Evolutionary conservation across 1,140 invertebrate species (phyloP), one percentile per base, ranked within the genome.

Genomic region (Drosophila sturtevanti): DNA sequence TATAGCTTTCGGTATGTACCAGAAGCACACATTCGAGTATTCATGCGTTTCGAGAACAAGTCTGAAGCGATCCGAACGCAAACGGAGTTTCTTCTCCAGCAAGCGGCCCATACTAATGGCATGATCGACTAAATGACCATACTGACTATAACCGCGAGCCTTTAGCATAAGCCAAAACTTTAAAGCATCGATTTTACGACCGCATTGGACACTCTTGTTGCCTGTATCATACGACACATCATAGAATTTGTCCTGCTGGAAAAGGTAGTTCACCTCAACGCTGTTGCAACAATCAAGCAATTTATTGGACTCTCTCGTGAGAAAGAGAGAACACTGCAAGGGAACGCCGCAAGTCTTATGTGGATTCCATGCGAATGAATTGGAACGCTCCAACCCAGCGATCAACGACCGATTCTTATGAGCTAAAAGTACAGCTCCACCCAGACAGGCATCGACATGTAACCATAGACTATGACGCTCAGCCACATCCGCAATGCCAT

Each of bases 161-260:
- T 96, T 96, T 95, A 98, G 97, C 95, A 98, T 97, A 34, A 98
- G 92, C 98, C 98, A 99, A 9, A 99, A 93, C 92, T 99, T 99
- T 76, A 98, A 95, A 0, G 96, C 95, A 91, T 99, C 98, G 64
- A 97, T 96, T 92, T 98, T 98, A 35, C 98, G 94, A 1, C 98
- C 98, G 90, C 98, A 99, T 91, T 98, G 97, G 2, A 99, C 93
- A 68, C 97, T 97, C 66, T 98, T 98, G 90, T 99, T 98, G 0
- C 98, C 98, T 0, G 96, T 97, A 86, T 99, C 98, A 92, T 97
- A 99, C 9, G 93, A 93, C 0, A 96, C 94, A 87, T 98, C 97
- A 86, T 99, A 99, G 91, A 97, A 96, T 91, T 99, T 99, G 89
- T 98, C 97, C 77, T 97, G 96, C 84, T 98, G 97, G 84, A 98